A percentile compares a stretch with the other conserved stretches of the same genome.
Conservation (phyloP, 23 tunicate genomes). For the Ciona savignyi region DNA sequence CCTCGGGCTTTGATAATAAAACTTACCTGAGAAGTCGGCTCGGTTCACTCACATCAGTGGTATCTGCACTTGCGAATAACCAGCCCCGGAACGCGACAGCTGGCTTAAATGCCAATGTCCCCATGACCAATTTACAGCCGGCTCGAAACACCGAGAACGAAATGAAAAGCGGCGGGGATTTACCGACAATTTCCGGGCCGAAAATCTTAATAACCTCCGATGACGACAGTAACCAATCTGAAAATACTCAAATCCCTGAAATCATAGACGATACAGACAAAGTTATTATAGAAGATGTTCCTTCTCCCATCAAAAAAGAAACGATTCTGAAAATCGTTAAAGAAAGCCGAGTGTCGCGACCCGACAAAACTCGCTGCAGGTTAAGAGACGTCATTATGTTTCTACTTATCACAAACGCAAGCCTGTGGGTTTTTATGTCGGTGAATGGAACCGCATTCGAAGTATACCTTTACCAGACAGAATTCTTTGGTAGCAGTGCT, state of each 20-base stretch:
- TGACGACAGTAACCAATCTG: background rate
- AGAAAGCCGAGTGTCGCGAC: conserved; percentile 46
- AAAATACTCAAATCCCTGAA: background rate
- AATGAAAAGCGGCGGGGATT: background rate
- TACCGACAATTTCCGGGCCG: background rate
- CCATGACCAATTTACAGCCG: no score
- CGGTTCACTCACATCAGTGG: conserved; percentile 36
- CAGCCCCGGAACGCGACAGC: background rate
- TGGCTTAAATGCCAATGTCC: background rate
- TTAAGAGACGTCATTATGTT: conserved; percentile 56
- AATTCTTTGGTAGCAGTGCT: conserved; percentile 28
- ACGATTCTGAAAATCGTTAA: conserved; percentile 31
- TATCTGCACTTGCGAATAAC: conserved; percentile 9
- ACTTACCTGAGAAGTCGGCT: conserved; percentile 38
- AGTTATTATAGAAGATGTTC: background rate
- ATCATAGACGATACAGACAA: background rate
- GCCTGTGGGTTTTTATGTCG: conserved; percentile 71
- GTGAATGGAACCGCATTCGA: conserved; percentile 51
- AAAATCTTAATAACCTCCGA: background rate
- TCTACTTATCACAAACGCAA: conserved; percentile 49
- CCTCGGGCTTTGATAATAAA: background rate
- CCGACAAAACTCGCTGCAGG: conserved; percentile 27
- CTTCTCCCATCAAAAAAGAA: conserved; percentile 3
- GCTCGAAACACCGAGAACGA: background rate
- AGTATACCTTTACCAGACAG: conserved; percentile 22